Conservation (phyloP, 2,113 vertebrate species). For the Haplochromis burtoni region DNA sequence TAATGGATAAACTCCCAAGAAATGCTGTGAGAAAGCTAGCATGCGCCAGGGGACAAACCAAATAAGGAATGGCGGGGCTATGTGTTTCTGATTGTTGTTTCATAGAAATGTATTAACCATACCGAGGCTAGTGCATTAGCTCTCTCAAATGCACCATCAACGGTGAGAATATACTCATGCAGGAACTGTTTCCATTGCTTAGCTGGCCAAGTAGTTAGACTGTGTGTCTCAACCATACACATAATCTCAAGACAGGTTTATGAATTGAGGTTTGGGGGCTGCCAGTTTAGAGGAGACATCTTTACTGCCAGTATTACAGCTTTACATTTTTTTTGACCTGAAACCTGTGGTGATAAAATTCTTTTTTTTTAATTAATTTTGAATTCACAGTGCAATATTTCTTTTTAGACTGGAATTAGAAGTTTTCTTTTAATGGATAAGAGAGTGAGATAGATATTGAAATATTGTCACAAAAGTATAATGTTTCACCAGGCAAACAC, state of each 20-base stretch:
- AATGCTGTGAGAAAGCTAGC: conserved; percentile 16
- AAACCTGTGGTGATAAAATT: conserved; percentile 1
- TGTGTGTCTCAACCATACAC: conserved; percentile 37
- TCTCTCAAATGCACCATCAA: conserved; percentile 41
- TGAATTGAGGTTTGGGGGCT: conserved; percentile 65
- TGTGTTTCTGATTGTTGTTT: conserved; percentile 7
- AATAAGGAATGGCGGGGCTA: conserved; percentile 2
- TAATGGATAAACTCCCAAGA: conserved; percentile 30
- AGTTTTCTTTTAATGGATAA: background rate
- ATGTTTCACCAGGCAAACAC: background rate
- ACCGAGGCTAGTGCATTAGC: background rate
- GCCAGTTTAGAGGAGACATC: conserved; percentile 63
- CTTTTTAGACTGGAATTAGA: background rate
- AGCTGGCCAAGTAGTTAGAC: conserved; percentile 42
- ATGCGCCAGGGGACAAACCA: background rate
- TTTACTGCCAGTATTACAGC: conserved; percentile 61
- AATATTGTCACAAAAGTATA: background rate
- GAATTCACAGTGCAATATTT: background rate
- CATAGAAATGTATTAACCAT: conserved; percentile 10
- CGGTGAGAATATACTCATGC: conserved; percentile 15
- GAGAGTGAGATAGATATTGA: background rate
- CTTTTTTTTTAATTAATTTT: background rate
- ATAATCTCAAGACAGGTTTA: conserved; percentile 69
- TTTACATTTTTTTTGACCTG: conserved; percentile 25
- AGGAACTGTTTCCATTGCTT: conserved; percentile 36